Conservation (phyloP, 2,888 invertebrate species). For the Drosophila macrospina region DNA sequence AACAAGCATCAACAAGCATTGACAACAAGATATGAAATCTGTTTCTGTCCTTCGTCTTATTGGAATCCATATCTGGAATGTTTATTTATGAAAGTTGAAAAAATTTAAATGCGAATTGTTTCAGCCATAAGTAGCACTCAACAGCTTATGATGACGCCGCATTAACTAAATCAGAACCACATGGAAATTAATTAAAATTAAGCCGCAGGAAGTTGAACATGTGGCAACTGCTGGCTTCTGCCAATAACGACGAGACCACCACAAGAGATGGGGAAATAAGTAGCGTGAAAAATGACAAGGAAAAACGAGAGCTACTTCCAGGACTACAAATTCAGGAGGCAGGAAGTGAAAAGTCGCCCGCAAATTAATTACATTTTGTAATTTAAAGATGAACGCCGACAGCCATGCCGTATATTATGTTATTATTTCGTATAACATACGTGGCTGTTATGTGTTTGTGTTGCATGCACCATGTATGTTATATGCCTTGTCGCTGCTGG, state of each 20-base stretch:
- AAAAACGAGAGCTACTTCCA: constrained; percentile 21
- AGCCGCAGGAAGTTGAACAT: constrained; percentile 52
- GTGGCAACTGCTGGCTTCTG: constrained; percentile 43
- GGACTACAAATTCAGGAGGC: constrained; percentile 60
- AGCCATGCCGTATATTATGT: constrained; percentile 14
- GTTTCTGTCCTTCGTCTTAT: not conserved
- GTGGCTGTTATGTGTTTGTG: constrained; percentile 6
- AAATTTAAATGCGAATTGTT: constrained; percentile 13
- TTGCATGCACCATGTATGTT: constrained; percentile 13
- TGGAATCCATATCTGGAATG: constrained; percentile 1
- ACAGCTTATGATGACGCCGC: constrained; percentile 5
- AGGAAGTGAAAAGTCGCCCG: constrained; percentile 57
- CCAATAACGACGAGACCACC: constrained; percentile 46
- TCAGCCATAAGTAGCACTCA: not conserved
- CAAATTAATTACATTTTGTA: constrained; percentile 72
- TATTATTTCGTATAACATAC: constrained; percentile 3
- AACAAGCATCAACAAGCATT: constrained; percentile 28
- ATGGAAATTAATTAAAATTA: constrained; percentile 73
- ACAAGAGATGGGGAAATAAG: constrained; percentile 62
- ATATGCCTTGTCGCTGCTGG: constrained; percentile 37
- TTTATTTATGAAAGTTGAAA: constrained; percentile 5
- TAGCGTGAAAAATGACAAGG: constrained; percentile 32
- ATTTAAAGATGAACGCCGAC: constrained; percentile 55
- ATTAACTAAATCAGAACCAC: constrained; percentile 32
- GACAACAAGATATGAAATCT: constrained; percentile 18